phyloP scores from a whole-genome alignment of 2,888 invertebrate genomes.

The Tipula confusa region DNA sequence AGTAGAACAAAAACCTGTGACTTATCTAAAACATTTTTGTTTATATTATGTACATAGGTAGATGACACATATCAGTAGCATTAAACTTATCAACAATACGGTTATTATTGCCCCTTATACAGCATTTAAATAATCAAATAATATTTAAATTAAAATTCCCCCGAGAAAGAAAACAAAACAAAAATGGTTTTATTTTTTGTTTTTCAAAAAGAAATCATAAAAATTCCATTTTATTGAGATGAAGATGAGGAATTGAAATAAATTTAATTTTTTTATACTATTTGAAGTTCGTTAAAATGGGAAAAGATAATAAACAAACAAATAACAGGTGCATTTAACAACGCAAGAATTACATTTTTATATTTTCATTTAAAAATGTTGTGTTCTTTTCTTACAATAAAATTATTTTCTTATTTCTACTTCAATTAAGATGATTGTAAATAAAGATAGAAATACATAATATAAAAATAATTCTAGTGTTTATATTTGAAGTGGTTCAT shows the following conservation, averaged over 20 bases:
- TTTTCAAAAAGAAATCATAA: background rate
- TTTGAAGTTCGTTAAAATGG: slow-evolving; percentile 20
- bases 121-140: slow-evolving; percentile 12
- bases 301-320: slow-evolving; percentile 27
- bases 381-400: background rate
- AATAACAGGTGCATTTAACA: slow-evolving; percentile 30
- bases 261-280: slow-evolving; percentile 12
- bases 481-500: background rate
- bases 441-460: background rate
- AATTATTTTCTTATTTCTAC: slow-evolving; percentile 3
- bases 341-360: background rate
- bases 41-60: background rate
- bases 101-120: background rate
- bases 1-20: background rate
- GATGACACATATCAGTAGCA: background rate
- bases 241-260: slow-evolving; percentile 12
- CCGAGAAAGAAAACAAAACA: background rate
- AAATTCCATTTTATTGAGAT: slow-evolving; percentile 20
- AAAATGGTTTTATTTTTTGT: background rate
- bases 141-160: background rate
- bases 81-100: background rate
- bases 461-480: background rate
- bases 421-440: slow-evolving; percentile 25
- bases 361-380: background rate
- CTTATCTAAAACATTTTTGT: too few relatives aligned